Evolutionary conservation across 2,797 vertebrate genomes (phyloP), one percentile per base, ranked within the genome.

Genomic region (Botia kubotai): DNA sequence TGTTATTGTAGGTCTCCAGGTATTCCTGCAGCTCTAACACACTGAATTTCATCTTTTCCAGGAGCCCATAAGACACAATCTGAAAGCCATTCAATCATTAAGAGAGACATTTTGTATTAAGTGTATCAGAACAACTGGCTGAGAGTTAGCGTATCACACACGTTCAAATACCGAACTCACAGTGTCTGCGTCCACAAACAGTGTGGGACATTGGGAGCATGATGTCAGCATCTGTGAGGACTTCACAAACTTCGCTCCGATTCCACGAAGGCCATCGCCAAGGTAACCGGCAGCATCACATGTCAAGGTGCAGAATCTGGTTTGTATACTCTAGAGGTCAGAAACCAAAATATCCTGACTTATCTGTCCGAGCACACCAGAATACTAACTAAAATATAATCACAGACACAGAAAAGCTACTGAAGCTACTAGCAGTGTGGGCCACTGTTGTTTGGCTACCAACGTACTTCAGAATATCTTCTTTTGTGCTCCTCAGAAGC

Each of bases 21-120:
- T 99, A 99, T 90, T 99, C 98, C 84, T 99, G 98, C 77, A 99
- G 93, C 86, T 99, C 98, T 89, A 99, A 82, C 70, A 98, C 98
- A 75, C 97, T 98, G 92, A 99, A 99, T 90, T 99, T 99, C 88
- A 99, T 95, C 89, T 98, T 99, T 82, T 99, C 97, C 86, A 99
- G 93, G 81, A 99, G 95, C 71, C 97, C 97, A 84, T 95, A 96
- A 26, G 96, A 97, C 63, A 98, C 93, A 57, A 99, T 95, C 98
- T 99, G 87, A 68, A 93, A 75, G 70, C 63, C n/a, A 53, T 43
- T 74, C 12, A 52, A 13, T 6, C 11, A 86, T 19, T 74, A 63
- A 86, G 46, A 76, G 72, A 26, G 12, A 19, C 16, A 33, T 29
- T 50, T n/a, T 36, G 26, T n/a, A 23, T 29, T 3, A 46, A 82